Conservation (phyloP, 2,888 invertebrate genomes). For the Bimastos eiseni region DNA sequence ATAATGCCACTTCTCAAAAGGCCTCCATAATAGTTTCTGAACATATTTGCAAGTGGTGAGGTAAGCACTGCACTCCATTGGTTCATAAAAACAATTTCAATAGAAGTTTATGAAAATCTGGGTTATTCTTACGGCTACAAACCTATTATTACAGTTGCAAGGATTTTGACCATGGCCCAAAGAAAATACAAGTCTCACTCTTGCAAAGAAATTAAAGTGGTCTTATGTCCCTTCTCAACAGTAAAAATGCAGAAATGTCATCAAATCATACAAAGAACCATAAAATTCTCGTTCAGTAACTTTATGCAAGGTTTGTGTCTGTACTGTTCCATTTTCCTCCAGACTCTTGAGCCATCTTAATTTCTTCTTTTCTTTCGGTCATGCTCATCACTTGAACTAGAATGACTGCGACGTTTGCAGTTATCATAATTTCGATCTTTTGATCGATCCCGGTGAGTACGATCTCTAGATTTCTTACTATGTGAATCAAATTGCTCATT, state of each 20-base stretch:
- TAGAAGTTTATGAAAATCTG: not conserved
- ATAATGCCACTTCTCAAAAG: not conserved
- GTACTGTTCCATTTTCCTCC: not conserved
- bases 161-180: not conserved
- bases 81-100: not conserved
- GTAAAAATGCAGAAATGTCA: not conserved
- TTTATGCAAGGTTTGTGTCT: not conserved
- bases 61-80: no score
- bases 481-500: not conserved
- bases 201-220: not conserved
- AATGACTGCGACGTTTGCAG: not conserved
- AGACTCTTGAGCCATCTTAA: not conserved
- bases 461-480: not conserved
- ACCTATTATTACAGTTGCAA: not conserved
- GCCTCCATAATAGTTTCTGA: not conserved
- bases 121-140: not conserved
- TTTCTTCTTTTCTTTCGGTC: not conserved
- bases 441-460: not conserved
- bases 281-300: not conserved
- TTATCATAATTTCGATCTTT: not conserved
- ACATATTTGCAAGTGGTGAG: not conserved
- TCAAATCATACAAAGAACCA: not conserved
- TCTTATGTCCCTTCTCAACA: not conserved
- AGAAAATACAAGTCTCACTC: not conserved
- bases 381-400: not conserved